Percentiles rank a stretch among this genome's conserved stretches.
Conservation (phyloP, 2,797 vertebrate genomes). For the Eutrigla gurnardus region DNA sequence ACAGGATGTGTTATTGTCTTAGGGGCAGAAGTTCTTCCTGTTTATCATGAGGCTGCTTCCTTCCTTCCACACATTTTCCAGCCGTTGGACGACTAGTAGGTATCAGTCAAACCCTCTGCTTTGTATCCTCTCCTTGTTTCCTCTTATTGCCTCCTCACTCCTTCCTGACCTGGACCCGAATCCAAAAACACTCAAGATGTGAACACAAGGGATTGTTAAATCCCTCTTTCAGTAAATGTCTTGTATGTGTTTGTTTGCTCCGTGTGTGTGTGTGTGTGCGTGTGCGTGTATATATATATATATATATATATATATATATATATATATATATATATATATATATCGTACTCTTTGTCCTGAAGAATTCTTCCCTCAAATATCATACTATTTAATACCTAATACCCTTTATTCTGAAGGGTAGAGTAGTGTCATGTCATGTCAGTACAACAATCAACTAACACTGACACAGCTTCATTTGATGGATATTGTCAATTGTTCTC, state of each 20-base stretch:
- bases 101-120: slow-evolving; percentile 48
- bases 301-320: not conserved
- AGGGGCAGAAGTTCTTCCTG: slow-evolving; percentile 80
- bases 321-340: not conserved
- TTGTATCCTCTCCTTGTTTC: slow-evolving; percentile 40
- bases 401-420: not conserved
- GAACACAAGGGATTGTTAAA: slow-evolving; percentile 8
- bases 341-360: not conserved
- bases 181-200: slow-evolving; percentile 9
- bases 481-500: not conserved
- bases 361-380: not conserved
- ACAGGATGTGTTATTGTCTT: slow-evolving; percentile 78
- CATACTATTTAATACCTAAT: not conserved
- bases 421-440: not conserved
- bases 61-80: slow-evolving; percentile 73
- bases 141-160: slow-evolving; percentile 41
- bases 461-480: not conserved
- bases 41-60: slow-evolving; percentile 77
- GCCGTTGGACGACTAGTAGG: slow-evolving; percentile 49
- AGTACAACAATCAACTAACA: not conserved
- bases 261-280: not conserved
- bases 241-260: slow-evolving; percentile 4
- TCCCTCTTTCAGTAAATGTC: not conserved
- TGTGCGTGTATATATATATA: too few relatives aligned
- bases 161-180: slow-evolving; percentile 45